Base-by-base conservation (phyloP, 2,888 invertebrate genomes). In the Dryobotodes eremita region DNA sequence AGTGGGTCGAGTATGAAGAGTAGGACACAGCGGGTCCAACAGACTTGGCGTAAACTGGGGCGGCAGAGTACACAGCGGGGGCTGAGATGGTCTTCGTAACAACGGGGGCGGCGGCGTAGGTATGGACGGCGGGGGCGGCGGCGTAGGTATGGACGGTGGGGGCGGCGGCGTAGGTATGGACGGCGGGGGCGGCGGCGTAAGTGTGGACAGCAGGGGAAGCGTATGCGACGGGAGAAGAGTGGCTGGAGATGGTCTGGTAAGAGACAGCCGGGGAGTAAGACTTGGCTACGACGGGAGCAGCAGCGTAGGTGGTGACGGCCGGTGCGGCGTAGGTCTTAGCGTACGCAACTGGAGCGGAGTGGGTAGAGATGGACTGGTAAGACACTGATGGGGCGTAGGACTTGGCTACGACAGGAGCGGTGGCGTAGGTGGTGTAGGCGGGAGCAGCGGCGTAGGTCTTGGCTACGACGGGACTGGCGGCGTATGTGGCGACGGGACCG, bases 1-100 rank as follows among this genome's bases (percentile, higher is more conserved):
- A 97, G 96, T 89, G 87, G 76, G 70, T 69, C 1, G 97, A 96
- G 83, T 96, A 91, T 8, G 92, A 91, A 36, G 91, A 89, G 87
- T 94, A 94, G 77, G 97, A 94, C 79, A 86, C 90, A 86, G 92
- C 90, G 86, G 88, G 88, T 6, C 78, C 77, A 15, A 83, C 64
- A 31, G 86, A 75, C 75, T 88, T 84, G 23, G 88, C 80, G 79
- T 84, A 83, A 11, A 86, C 90, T 53, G 93, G 90, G 26, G 92
- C 89, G 53, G 91, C 91, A 59, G 92, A 92, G 74, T 76, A 61
- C 48, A 96, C 88, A 26, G 90, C 86, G 46, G 89, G 89, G 26
- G 85, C 85, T 83, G 73, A 88, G 90, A 73, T 71, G 87, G 92
- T 89, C 78, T 90, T 90, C 31, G 91, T 78, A 36, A 90, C 80